Conservation (phyloP, 2,113 vertebrate species). For the Campylorhamphus procurvoides region DNA sequence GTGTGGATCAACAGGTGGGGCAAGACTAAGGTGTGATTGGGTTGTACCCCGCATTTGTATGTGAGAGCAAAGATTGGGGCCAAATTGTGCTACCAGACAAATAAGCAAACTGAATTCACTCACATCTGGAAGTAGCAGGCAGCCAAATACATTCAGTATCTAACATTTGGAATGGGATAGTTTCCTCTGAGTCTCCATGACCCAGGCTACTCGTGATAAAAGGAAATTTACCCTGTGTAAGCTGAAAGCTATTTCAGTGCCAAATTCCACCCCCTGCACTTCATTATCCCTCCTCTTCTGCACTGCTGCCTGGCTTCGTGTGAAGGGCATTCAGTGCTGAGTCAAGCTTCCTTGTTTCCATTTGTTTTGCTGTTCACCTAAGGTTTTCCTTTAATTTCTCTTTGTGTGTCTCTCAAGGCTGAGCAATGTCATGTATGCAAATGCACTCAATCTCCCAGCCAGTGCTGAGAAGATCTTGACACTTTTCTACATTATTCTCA, state of each 20-base stretch:
- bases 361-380: not conserved
- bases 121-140: slow-evolving; percentile 13
- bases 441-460: not conserved
- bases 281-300: not conserved
- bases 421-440: not conserved
- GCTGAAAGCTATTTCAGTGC: slow-evolving; percentile 22
- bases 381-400: not conserved
- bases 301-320: not conserved
- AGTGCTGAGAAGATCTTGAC: not conserved
- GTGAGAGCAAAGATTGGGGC: not conserved
- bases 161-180: not conserved
- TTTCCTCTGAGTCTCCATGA: slow-evolving; percentile 49
- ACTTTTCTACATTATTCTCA: not conserved
- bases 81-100: not conserved
- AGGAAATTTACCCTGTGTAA: slow-evolving; percentile 34
- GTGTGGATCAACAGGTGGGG: accelerated
- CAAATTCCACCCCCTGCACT: not conserved
- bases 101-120: not conserved
- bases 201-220: slow-evolving; percentile 22
- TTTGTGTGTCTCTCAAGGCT: not conserved
- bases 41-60: not conserved
- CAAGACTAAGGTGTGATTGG: not conserved
- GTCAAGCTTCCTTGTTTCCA: not conserved
- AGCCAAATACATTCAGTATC: slow-evolving; percentile 15
- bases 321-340: not conserved